Evolutionary conservation across 2,797 vertebrate genomes (phyloP), one percentile per base, ranked within the genome.

Genomic region (Ammospiza maritima): DNA sequence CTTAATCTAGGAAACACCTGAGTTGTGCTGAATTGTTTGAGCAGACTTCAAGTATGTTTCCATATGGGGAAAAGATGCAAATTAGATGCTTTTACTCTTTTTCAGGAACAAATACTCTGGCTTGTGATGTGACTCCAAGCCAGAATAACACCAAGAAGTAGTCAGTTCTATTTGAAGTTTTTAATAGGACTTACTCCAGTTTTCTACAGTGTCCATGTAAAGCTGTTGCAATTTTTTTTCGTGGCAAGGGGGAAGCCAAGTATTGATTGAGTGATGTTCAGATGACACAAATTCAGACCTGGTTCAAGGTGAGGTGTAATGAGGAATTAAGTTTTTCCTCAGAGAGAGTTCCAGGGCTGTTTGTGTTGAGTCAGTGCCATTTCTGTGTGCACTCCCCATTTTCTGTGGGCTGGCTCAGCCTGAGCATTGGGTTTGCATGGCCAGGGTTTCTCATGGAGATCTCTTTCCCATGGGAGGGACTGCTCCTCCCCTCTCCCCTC

Each of bases 381-480:
- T 40, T n/a, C 0, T n/a, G 16, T 10, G 34, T 23, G 32, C 38
- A 27, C 18, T 1, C 26, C 34, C 19, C 20, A 0, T 36, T 53
- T 23, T 38, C 65, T 50, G 6, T 0, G 9, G 42, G 16, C 5
- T 62, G 29, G n/a, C 47, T 65, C 44, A 23, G 40, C 0, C 57
- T 81, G 71, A 5, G 2, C 22, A 1, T 3, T 36, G 71, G 18
- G 8, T 44, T 53, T 67, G 23, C 38, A 13, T 11, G 40, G 54
- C 54, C 64, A 29, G 18, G 6, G 8, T 17, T 45, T n/a, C 67
- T 62, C 79, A n/a, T 32, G 57, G 47, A 53, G 5, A 40, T 10
- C 40, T 23, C 4, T 20, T 40, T 29, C 16, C 47, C 47, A 20
- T 15, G 25, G n/a, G 5, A 85, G 23, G 8, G 16, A 7, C 8